A percentile compares a stretch with the other conserved stretches of the same genome.
Evolutionary conservation across 2,797 vertebrate species (phyloP).

Genomic region (Cottoperca gobio): DNA sequence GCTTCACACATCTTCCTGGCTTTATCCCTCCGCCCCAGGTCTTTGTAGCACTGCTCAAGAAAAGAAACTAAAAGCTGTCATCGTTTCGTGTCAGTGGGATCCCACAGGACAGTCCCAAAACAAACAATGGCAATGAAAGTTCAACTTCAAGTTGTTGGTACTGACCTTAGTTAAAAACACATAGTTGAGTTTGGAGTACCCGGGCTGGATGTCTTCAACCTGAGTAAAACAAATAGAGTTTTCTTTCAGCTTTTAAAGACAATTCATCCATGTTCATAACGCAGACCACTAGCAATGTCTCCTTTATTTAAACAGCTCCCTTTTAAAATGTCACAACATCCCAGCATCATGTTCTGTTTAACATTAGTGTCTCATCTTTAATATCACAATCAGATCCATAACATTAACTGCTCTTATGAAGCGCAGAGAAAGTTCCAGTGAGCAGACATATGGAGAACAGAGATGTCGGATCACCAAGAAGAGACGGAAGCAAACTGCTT

Average conservation of each 20-base stretch:
- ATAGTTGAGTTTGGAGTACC: conserved; percentile 94
- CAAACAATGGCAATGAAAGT: background rate
- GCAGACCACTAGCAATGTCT: too few species aligned
- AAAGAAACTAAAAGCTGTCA: conserved; percentile 7
- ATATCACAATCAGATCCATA: too few species aligned
- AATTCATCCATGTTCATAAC: background rate
- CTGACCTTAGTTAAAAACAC: conserved; percentile 95
- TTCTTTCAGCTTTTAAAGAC: background rate
- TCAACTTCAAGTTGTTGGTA: background rate
- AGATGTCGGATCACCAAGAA: too few species aligned
- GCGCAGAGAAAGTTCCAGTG: too few species aligned
- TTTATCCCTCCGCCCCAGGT: conserved; percentile 86
- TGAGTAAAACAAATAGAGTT: conserved; percentile 56
- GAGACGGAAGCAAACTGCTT: too few species aligned
- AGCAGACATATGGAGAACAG: too few species aligned
- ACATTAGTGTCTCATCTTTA: too few species aligned
- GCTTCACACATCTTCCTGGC: conserved; percentile 88
- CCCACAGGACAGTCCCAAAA: background rate
- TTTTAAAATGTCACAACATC: too few species aligned
- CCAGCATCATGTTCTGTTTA: too few species aligned
- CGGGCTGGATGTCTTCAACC: conserved; percentile 93
- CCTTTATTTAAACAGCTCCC: too few species aligned
- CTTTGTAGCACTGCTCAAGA: conserved; percentile 90
- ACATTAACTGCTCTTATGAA: too few species aligned
- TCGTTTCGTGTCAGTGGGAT: background rate